These are phyloP conservation scores for Raja brachyura DNA, from an alignment of 2,113 vertebrate genomes.

Conservation along the genomic window DNA sequence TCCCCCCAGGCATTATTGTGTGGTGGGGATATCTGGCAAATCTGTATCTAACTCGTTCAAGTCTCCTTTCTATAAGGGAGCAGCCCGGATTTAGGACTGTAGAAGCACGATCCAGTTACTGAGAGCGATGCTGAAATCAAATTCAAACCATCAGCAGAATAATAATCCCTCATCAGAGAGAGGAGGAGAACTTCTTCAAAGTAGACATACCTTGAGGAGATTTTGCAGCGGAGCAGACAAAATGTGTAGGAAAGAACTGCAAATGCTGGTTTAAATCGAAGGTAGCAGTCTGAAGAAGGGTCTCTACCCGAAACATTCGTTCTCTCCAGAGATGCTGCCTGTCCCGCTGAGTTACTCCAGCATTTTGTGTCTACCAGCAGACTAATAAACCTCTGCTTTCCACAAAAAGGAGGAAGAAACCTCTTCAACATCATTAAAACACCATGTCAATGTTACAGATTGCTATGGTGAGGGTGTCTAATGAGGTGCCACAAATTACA, in stretches of 20 bases:
- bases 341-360: too few relatives aligned
- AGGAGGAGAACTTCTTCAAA: too few relatives aligned
- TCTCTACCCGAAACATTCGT: too few relatives aligned
- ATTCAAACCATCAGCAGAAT: background rate
- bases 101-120: background rate
- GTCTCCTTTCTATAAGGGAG: background rate
- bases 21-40: background rate
- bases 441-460: slow-evolving; percentile 34
- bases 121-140: background rate
- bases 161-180: background rate
- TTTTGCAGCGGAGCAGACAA: too few relatives aligned
- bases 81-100: background rate
- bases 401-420: background rate
- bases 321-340: too few relatives aligned
- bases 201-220: too few relatives aligned
- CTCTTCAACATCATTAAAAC: background rate
- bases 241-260: too few relatives aligned
- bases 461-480: background rate
- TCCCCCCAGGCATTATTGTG: background rate
- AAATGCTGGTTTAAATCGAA: too few relatives aligned
- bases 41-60: background rate
- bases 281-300: too few relatives aligned
- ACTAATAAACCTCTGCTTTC: background rate
- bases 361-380: background rate
- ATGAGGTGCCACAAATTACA: slow-evolving; percentile 8